These are phyloP conservation scores for Psittacus erithacus DNA, from an alignment of 2,113 vertebrate species.

Conservation along the genomic window DNA sequence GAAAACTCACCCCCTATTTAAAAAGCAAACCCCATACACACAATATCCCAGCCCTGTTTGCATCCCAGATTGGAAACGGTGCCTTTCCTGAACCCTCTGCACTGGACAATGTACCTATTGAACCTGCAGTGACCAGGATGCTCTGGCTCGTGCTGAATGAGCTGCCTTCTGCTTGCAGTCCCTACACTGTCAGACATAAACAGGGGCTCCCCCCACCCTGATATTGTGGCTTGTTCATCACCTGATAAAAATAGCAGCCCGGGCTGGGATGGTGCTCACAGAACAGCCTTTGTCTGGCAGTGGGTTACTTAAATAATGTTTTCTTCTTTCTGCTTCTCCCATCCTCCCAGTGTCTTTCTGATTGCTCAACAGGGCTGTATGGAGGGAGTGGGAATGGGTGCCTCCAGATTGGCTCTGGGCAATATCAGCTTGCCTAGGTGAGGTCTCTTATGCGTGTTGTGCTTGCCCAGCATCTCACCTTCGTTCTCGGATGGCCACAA, in stretches of 20 bases:
- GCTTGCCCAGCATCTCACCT: background rate
- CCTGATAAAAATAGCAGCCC: constrained; percentile 71
- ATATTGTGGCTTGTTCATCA: constrained; percentile 48
- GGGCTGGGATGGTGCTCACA: constrained; percentile 20
- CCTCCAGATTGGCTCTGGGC: background rate
- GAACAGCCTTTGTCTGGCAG: constrained; percentile 42
- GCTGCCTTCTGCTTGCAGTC: constrained; percentile 66
- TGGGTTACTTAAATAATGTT: background rate
- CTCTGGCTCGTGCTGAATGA: constrained; percentile 49
- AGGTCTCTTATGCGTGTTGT: background rate
- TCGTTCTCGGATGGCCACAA: background rate
- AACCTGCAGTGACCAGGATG: constrained; percentile 44
- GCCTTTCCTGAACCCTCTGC: constrained; percentile 59
- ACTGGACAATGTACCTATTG: constrained; percentile 73
- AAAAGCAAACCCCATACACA: background rate
- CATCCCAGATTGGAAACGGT: background rate
- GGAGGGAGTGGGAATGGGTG: background rate
- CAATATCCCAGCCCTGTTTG: constrained; percentile 22
- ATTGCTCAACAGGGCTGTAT: background rate
- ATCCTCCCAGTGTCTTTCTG: constrained; percentile 51
- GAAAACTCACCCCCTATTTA: background rate
- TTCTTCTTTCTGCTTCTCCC: constrained; percentile 12
- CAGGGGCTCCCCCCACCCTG: constrained; percentile 52
- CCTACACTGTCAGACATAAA: constrained; percentile 66
- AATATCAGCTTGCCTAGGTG: accelerated